A percentile compares a stretch with the other conserved stretches of the same genome.
phyloP scores from a whole-genome alignment of 1,140 invertebrate genomes.

The Aphidius gifuensis region DNA sequence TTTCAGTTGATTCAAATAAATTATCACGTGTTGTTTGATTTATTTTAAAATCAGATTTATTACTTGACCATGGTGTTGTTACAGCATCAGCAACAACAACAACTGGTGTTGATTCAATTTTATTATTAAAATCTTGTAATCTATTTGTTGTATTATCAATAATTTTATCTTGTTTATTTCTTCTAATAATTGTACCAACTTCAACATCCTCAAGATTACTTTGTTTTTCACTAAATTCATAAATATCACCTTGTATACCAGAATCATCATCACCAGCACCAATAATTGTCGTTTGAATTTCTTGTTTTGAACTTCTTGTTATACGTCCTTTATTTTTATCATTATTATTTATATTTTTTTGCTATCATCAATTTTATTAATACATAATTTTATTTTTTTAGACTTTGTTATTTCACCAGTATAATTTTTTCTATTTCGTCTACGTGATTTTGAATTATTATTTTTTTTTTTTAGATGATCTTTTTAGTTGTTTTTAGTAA shows the following conservation, averaged over 20 bases:
- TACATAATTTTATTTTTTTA: conserved; percentile 33
- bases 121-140: conserved; percentile 35
- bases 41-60: conserved; percentile 19
- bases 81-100: conserved; percentile 27
- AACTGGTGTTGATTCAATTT: conserved; percentile 31
- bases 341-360: conserved; percentile 19
- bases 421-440: conserved; percentile 22
- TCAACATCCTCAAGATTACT: conserved; percentile 49
- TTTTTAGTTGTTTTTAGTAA: conserved; percentile 31
- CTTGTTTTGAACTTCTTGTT: conserved; percentile 43
- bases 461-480: conserved; percentile 30
- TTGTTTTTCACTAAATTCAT: conserved; percentile 52
- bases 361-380: conserved; percentile 18
- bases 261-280: conserved; percentile 51
- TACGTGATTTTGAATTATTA: conserved; percentile 12
- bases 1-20: conserved; percentile 28
- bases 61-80: conserved; percentile 36
- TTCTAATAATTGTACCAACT: conserved; percentile 38
- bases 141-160: conserved; percentile 23
- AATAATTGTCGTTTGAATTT: conserved; percentile 23
- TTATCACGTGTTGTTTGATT: conserved; percentile 28
- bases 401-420: conserved; percentile 26
- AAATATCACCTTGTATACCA: conserved; percentile 53
- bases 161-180: conserved; percentile 26
- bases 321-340: conserved; percentile 39